These are phyloP conservation scores for Phania funesta DNA, from an alignment of 2,888 invertebrate species.

Conservation along the genomic window DNA sequence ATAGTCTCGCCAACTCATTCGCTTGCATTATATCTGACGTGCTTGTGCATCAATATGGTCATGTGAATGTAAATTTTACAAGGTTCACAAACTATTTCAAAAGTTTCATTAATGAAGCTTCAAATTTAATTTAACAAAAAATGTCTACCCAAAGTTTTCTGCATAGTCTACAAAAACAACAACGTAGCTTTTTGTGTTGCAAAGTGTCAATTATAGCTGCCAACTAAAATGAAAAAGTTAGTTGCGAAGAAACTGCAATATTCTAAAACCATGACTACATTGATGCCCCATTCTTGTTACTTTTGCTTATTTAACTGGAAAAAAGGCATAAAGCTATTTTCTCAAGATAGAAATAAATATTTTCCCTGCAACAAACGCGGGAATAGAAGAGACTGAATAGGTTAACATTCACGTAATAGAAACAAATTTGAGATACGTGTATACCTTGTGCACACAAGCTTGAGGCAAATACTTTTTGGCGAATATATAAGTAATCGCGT, in stretches of 20 bases:
- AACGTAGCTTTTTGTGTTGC: background rate
- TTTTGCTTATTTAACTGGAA: slow-evolving; percentile 3
- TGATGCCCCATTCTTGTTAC: slow-evolving; percentile 13
- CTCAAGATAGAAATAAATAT: slow-evolving; percentile 17
- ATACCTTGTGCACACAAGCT: slow-evolving; percentile 66
- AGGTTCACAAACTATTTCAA: slow-evolving; percentile 49
- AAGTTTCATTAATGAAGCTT: no score
- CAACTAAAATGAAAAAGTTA: background rate
- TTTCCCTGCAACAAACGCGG: slow-evolving; percentile 10
- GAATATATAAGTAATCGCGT: background rate
- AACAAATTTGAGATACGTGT: slow-evolving; percentile 59
- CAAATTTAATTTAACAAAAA: slow-evolving; percentile 5
- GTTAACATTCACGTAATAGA: slow-evolving; percentile 24
- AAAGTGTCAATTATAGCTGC: slow-evolving; percentile 3
- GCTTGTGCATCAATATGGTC: background rate
- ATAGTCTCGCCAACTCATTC: background rate
- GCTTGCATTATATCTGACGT: background rate
- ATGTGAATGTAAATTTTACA: slow-evolving; percentile 52
- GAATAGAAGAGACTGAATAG: slow-evolving; percentile 14
- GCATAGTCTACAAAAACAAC: background rate
- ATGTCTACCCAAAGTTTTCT: background rate
- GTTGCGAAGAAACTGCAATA: background rate
- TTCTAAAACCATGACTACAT: slow-evolving; percentile 1
- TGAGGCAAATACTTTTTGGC: slow-evolving; percentile 40
- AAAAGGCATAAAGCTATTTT: slow-evolving; percentile 45